A percentile compares a stretch with the other conserved stretches of the same genome.
Conservation (phyloP, 2,797 vertebrate genomes). For the Catamblyrhynchus diadema region DNA sequence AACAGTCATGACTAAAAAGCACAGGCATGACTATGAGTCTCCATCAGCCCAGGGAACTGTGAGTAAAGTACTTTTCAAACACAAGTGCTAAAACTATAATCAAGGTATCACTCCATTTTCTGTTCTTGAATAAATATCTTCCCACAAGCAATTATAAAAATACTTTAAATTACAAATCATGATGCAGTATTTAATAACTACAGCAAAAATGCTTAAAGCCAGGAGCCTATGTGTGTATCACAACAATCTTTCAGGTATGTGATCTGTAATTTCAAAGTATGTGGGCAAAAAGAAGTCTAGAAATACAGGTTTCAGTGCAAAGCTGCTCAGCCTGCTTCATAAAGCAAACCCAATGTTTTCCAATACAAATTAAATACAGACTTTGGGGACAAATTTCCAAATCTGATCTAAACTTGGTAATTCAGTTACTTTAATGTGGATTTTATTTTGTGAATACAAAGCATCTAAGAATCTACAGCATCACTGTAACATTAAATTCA, state of each 20-base stretch:
- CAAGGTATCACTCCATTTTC: background rate
- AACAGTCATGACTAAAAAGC: background rate
- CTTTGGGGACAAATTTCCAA: background rate
- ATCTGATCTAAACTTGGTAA: background rate
- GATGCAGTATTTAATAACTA: background rate
- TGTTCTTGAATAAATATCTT: background rate
- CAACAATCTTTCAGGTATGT: background rate
- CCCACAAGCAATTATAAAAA: background rate
- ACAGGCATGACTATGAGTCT: background rate
- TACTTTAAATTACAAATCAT: background rate
- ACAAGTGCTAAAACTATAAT: background rate
- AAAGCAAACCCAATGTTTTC: background rate
- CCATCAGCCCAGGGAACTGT: background rate
- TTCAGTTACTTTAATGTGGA: background rate
- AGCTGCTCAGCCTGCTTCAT: background rate
- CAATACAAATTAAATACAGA: background rate
- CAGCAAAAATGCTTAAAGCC: background rate
- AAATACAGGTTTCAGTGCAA: background rate
- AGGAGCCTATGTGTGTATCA: background rate
- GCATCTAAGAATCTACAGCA: background rate
- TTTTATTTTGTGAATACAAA: background rate
- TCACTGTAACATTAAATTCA: background rate
- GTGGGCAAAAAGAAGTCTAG: background rate
- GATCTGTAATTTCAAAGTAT: background rate
- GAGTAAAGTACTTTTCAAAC: background rate